Conservation (phyloP, 2,797 vertebrate species). For the Paedocypris micromegethes region DNA sequence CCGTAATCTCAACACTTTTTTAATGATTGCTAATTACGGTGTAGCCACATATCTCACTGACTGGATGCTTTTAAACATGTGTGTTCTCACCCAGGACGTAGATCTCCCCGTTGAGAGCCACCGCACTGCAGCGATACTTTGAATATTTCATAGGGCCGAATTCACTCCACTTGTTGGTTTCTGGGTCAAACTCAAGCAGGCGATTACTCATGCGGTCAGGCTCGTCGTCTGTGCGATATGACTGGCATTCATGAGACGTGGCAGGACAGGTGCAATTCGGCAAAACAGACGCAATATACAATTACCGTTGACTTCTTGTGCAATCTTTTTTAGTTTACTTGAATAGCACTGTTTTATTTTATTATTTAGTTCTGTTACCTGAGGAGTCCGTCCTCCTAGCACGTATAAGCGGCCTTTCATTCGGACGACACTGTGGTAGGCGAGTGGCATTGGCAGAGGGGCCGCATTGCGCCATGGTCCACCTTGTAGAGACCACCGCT, state of each 20-base stretch:
- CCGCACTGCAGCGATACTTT: slow-evolving; percentile 89
- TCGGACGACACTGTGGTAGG: slow-evolving; percentile 77
- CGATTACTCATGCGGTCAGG: slow-evolving; percentile 92
- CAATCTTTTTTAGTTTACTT: neutral
- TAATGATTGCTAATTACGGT: no score
- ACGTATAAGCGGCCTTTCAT: slow-evolving; percentile 84
- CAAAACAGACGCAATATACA: slow-evolving; percentile 22
- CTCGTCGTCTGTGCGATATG: slow-evolving; percentile 86
- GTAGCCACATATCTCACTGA: neutral
- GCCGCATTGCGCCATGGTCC: slow-evolving; percentile 83
- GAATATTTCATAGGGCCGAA: slow-evolving; percentile 86
- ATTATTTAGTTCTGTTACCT: slow-evolving; percentile 69
- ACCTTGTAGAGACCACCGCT: slow-evolving; percentile 80
- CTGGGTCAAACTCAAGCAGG: slow-evolving; percentile 82
- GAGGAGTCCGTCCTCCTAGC: slow-evolving; percentile 90
- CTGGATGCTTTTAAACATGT: neutral
- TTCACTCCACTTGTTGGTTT: slow-evolving; percentile 84
- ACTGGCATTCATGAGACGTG: slow-evolving; percentile 58
- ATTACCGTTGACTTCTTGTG: slow-evolving; percentile 1
- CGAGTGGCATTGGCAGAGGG: slow-evolving; percentile 83
- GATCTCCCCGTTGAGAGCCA: slow-evolving; percentile 83
- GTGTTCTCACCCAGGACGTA: slow-evolving; percentile 84
- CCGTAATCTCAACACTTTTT: no score
- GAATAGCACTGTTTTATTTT: neutral
- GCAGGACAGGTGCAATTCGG: slow-evolving; percentile 53